These are phyloP conservation scores for Sclerodermus sp. DNA, from an alignment of 2,888 invertebrate genomes.

Conservation along the genomic window DNA sequence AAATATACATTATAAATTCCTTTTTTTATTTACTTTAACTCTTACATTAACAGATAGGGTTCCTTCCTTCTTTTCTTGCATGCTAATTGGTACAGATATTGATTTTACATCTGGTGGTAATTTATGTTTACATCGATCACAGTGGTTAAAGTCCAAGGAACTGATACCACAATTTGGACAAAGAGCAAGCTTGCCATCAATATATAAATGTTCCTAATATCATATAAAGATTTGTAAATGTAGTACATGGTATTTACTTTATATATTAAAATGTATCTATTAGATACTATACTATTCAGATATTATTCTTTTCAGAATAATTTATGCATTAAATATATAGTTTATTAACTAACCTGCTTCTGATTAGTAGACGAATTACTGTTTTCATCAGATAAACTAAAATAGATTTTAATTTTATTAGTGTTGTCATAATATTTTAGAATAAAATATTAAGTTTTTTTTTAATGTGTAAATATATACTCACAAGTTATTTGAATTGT, in stretches of 20 bases:
- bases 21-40: conserved; percentile 6
- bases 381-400: conserved; percentile 40
- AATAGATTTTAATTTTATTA: too few relatives aligned
- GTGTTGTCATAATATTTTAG: too few relatives aligned
- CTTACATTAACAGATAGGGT: conserved; percentile 37
- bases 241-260: conserved; percentile 3
- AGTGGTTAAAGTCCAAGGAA: conserved; percentile 77
- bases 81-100: conserved; percentile 44
- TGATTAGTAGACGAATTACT: conserved; percentile 36
- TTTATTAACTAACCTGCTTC: conserved; percentile 34
- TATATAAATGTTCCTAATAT: conserved; percentile 61
- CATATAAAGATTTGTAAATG: conserved; percentile 22
- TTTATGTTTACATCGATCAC: conserved; percentile 73
- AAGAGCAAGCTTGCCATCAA: conserved; percentile 75
- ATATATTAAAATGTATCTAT: not conserved
- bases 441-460: too few relatives aligned
- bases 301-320: too few relatives aligned
- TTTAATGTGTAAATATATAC: too few relatives aligned
- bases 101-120: conserved; percentile 73
- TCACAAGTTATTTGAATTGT: too few relatives aligned
- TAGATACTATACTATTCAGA: too few relatives aligned
- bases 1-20: not conserved
- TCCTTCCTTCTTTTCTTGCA: conserved; percentile 32
- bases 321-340: too few relatives aligned
- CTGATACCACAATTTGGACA: conserved; percentile 81